Evolutionary conservation across 2,888 invertebrate species (phyloP), one percentile per base, ranked within the genome.

Genomic region (Microchrysa polita): DNA sequence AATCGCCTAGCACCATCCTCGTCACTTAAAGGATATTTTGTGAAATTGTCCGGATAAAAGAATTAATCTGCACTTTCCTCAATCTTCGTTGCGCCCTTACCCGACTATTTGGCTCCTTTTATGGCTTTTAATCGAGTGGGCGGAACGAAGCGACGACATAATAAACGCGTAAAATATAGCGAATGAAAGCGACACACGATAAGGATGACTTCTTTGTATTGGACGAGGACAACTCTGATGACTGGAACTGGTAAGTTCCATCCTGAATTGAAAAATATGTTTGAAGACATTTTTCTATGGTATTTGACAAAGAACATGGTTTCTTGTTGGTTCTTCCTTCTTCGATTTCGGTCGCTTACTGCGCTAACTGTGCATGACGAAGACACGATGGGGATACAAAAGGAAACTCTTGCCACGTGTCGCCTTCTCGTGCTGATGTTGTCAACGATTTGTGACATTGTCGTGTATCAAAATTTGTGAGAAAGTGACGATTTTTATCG

Each of bases 31-130:
- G 20, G 48, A 65, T 65, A 65, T 65, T 65, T 48, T 65, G 48
- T 44, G 65, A 48, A 65, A 44, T 48, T 65, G 65, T 65, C 65
- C 65, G 65, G 44, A 65, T 65, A 22, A 12, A 65, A 22, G 65
- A 65, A 65, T 65, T 65, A 65, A 65, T 65, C 65, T 65, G 48
- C 65, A 48, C 44, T 42, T 34, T 20, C 65, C 44, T 16, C 55
- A 10, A 48, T 65, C 65, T n/a, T 20, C 65, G 44, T 44, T 65
- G n/a, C 27, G 27, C 27, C 7, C 27, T 5, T 7, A 34, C 27
- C 27, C 27, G 27, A 7, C 27, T 34, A 2, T 2, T 34, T 7
- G 27, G 7, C 2, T 34, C 27, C 27, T 34, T 34, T n/a, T n/a
- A n/a, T n/a, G n/a, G 27, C 27, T 34, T 34, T 34, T 5, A 34